Conservation (phyloP, 2,797 vertebrate species). For the Typhlichthys eigenmanni region DNA sequence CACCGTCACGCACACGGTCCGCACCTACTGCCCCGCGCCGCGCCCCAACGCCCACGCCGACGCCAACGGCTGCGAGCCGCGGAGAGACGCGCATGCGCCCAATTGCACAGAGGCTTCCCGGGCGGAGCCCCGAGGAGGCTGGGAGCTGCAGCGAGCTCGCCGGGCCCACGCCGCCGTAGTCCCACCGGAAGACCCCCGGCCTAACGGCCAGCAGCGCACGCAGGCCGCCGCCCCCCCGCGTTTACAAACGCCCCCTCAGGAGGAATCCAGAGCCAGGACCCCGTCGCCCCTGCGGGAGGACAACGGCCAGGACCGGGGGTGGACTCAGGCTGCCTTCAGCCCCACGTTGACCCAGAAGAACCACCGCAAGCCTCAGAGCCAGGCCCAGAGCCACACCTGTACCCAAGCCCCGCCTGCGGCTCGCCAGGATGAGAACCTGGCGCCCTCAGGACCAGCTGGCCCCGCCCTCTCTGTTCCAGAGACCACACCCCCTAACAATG, state of each 20-base stretch:
- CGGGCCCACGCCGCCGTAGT: slow-evolving; percentile 75
- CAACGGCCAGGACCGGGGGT: slow-evolving; percentile 53
- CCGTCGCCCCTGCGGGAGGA: slow-evolving; percentile 56
- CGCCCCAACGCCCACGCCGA: slow-evolving; percentile 65
- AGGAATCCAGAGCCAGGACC: slow-evolving; percentile 56
- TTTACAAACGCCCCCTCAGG: slow-evolving; percentile 64
- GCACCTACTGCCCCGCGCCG: slow-evolving; percentile 65
- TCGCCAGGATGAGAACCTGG: slow-evolving; percentile 68
- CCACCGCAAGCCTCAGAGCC: slow-evolving; percentile 57
- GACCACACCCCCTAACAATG: slow-evolving; percentile 66
- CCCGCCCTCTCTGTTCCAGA: slow-evolving; percentile 51
- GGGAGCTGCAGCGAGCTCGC: slow-evolving; percentile 46
- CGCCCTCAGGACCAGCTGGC: slow-evolving; percentile 49
- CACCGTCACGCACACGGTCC: slow-evolving; percentile 73
- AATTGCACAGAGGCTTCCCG: slow-evolving; percentile 77
- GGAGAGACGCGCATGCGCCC: slow-evolving; percentile 71
- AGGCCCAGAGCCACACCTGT: slow-evolving; percentile 37
- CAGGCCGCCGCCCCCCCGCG: slow-evolving; percentile 47
- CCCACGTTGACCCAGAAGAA: slow-evolving; percentile 61
- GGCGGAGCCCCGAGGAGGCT: slow-evolving; percentile 31
- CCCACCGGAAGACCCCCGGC: slow-evolving; percentile 82
- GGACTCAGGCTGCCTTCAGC: slow-evolving; percentile 72
- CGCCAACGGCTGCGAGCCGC: slow-evolving; percentile 65
- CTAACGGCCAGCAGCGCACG: slow-evolving; percentile 57
- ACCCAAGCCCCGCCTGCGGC: slow-evolving; percentile 34